Evolutionary conservation across 1,140 invertebrate species (phyloP).

Genomic region (Trichomalopsis sarcophagae): DNA sequence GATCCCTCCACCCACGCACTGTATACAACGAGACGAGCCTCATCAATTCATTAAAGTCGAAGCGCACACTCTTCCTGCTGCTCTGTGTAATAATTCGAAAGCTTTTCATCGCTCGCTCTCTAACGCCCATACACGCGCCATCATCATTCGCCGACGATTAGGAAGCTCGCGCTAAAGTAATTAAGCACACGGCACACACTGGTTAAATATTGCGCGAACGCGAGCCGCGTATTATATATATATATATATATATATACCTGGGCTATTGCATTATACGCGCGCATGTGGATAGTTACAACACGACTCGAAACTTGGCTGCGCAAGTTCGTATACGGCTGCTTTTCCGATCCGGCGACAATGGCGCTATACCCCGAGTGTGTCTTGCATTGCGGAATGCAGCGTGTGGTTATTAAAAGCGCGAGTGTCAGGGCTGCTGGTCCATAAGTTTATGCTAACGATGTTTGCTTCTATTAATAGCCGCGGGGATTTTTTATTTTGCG

Average conservation of each 20-base stretch:
- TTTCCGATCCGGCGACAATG: not conserved
- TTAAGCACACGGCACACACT: slow-evolving; percentile 23
- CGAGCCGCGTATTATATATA: not conserved
- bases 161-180: slow-evolving; percentile 33
- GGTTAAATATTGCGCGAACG: slow-evolving; percentile 23
- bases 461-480: too few relatives aligned
- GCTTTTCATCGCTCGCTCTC: not conserved
- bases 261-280: not conserved
- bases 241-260: not conserved
- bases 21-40: not conserved
- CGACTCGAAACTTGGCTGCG: not conserved
- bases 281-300: slow-evolving; percentile 18
- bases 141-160: slow-evolving; percentile 35
- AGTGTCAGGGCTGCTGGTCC: too few relatives aligned
- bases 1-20: not conserved
- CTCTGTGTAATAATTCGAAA: not conserved
- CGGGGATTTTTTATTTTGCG: not conserved
- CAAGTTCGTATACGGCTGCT: not conserved
- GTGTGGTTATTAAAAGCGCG: not conserved
- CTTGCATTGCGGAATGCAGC: not conserved
- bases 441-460: too few relatives aligned
- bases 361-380: too few relatives aligned
- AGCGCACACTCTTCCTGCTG: not conserved
- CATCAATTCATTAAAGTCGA: not conserved
- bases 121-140: too few relatives aligned